Conservation (phyloP, 2,797 vertebrate genomes). For the Lutra lutra region DNA sequence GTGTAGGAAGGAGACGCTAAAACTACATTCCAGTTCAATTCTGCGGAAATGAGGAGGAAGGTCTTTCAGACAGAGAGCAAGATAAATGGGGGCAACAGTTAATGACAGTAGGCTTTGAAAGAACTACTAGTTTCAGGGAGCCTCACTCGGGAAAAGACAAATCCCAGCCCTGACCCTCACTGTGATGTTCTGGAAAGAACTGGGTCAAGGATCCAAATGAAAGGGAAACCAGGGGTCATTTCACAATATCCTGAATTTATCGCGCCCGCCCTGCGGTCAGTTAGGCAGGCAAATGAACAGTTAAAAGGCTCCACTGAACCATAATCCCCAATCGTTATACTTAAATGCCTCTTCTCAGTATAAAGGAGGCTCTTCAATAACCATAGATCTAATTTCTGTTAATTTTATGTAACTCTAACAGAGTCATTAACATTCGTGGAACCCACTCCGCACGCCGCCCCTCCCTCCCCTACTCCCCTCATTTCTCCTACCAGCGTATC, state of each 20-base stretch:
- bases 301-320: constrained; percentile 83
- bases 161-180: constrained; percentile 68
- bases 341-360: constrained; percentile 84
- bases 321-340: constrained; percentile 82
- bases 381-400: constrained; percentile 86
- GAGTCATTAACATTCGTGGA: constrained; percentile 76
- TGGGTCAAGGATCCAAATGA: constrained; percentile 70
- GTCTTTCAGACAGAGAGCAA: constrained; percentile 80
- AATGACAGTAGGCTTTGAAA: constrained; percentile 76
- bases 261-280: constrained; percentile 74
- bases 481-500: constrained; percentile 67
- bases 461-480: neutral
- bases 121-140: constrained; percentile 77
- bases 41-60: constrained; percentile 66
- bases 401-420: constrained; percentile 83
- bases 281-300: constrained; percentile 85
- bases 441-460: constrained; percentile 8
- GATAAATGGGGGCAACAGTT: constrained; percentile 78
- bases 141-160: constrained; percentile 69
- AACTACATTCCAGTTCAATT: constrained; percentile 73
- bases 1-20: constrained; percentile 76
- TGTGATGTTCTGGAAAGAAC: constrained; percentile 76
- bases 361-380: constrained; percentile 82
- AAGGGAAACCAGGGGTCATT: constrained; percentile 77
- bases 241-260: constrained; percentile 76